Conservation (phyloP, 2,888 invertebrate species). For the Minunthozetes semirufus region DNA sequence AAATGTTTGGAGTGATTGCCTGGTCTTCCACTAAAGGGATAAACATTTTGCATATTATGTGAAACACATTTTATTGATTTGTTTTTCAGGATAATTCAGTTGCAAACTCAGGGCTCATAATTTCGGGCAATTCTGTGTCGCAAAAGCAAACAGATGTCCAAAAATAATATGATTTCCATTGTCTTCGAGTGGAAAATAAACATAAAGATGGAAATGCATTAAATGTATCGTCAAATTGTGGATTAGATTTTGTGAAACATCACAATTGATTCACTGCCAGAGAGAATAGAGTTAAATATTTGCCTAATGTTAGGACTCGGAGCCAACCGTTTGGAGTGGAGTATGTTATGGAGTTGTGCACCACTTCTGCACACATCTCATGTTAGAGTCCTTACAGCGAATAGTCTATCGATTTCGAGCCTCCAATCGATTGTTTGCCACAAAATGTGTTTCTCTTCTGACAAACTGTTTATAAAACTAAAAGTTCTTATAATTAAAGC, state of each 20-base stretch:
- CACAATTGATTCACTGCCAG: not conserved
- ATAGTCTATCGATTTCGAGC: not conserved
- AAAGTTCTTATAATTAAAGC: not conserved
- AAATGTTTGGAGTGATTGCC: too few relatives aligned
- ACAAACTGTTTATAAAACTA: not conserved
- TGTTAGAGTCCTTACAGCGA: not conserved
- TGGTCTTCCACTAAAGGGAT: not conserved
- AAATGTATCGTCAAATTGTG: not conserved
- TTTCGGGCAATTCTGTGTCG: too few relatives aligned
- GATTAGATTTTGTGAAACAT: not conserved
- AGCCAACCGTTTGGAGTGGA: not conserved
- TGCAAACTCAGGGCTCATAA: not conserved
- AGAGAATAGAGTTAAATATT: not conserved
- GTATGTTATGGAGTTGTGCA: not conserved
- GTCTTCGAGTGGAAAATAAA: not conserved
- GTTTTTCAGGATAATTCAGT: not conserved
- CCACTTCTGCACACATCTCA: not conserved
- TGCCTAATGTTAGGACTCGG: not conserved
- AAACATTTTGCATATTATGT: not conserved
- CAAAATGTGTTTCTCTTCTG: not conserved
- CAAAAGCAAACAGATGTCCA: not conserved
- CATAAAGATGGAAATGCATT: not conserved
- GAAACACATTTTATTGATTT: conserved; percentile 4
- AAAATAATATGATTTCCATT: not conserved
- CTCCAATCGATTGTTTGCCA: conserved; percentile 21